Conservation (phyloP, 2,113 vertebrate species). For the Rhinogobius similis region DNA sequence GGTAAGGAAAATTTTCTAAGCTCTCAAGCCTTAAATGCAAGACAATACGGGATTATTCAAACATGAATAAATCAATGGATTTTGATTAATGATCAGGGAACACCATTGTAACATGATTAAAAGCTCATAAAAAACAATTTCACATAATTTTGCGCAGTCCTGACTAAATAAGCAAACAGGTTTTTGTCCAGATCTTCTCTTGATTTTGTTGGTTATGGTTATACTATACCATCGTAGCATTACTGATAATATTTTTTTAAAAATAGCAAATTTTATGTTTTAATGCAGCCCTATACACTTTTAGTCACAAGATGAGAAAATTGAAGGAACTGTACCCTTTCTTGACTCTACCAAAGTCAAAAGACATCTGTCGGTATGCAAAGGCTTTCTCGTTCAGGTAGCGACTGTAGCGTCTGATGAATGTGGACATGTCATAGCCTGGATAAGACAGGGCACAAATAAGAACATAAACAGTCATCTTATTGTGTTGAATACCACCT, state of each 20-base stretch:
- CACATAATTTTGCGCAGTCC: too few species aligned
- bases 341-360: constrained; percentile 97
- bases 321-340: constrained; percentile 84
- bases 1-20: too few species aligned
- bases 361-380: constrained; percentile 97
- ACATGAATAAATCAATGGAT: too few species aligned
- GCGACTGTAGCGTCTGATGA: constrained; percentile 96
- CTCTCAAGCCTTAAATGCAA: too few species aligned
- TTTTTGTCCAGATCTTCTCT: background rate
- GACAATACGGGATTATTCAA: too few species aligned
- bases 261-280: background rate
- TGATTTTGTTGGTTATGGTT: background rate
- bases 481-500: background rate
- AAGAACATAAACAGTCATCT: constrained; percentile 14
- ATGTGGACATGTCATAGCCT: constrained; percentile 99
- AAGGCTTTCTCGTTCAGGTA: constrained; percentile 99
- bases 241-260: background rate
- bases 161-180: too few species aligned
- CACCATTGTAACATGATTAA: too few species aligned
- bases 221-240: background rate
- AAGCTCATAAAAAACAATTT: too few species aligned
- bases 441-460: constrained; percentile 35
- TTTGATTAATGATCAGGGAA: too few species aligned
- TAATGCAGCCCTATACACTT: background rate
- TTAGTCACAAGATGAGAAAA: background rate